Evolutionary conservation across 2,113 vertebrate species (phyloP), one percentile per base, ranked within the genome.

Genomic region (Benitochromis conjunctus): DNA sequence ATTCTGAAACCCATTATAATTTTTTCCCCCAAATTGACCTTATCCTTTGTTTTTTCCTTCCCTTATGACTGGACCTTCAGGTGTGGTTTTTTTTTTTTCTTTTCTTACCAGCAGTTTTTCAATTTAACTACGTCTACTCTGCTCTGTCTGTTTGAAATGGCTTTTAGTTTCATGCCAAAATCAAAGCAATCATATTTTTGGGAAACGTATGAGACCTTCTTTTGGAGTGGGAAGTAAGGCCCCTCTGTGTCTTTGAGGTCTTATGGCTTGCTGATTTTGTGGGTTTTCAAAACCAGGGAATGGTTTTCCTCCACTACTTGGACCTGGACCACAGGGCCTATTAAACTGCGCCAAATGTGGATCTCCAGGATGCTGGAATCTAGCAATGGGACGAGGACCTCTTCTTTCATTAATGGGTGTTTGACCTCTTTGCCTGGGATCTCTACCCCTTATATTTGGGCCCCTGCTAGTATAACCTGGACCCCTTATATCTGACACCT

Each of bases 201-300:
- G 86, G 7, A 84, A 82, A 7, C 58, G 88, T 31, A 94, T 88
- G 18, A 96, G 95, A 86, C 97, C 96, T 84, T 94, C 86, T 10
- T 95, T 93, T 2, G 97, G 97, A 89, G 97, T 97, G 36, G 98
- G 98, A 76, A 99, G 96, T 84, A 98, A 96, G 14, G 97, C 97
- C 86, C 96, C 92, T 53, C 97, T 97, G 31, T 80, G 91, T 69
- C 92, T 91, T 3, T 76, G 90, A 3, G 96, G 94, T 89, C 96
- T 97, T 89, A 94, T 85, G 7, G 84, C 89, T 77, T 94, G 95
- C 3, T 94, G 90, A 55, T 86, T 86, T 79, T 94, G 74, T 9
- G 93, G 95, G 41, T 94, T 94, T 24, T 96, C 95, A 82, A 96
- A 97, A 86, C 92, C 91, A 64, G 95, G 95, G 6, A 93, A 84